Percentiles rank a stretch among this genome's conserved stretches.
Evolutionary conservation across 2,113 vertebrate genomes (phyloP).

Genomic region (Coptodon bakossiorum): DNA sequence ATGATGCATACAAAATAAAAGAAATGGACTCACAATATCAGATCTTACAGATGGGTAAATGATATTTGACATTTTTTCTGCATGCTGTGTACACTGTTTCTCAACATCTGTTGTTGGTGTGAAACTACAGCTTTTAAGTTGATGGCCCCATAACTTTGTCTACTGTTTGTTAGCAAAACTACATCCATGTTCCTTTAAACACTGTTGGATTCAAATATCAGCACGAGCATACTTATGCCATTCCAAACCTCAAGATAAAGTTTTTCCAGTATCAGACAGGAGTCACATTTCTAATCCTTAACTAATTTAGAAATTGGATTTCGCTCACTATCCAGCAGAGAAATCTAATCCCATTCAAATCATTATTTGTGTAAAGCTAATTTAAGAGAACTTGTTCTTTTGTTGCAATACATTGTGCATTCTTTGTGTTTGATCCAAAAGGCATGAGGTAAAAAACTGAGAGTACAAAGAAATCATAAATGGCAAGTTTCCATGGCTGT

Average conservation of each 20-base stretch:
- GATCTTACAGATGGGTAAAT: background rate
- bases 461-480: background rate
- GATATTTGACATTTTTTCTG: background rate
- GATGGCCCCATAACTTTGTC: rapidly evolving
- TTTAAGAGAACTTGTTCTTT: background rate
- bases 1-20: background rate
- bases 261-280: background rate
- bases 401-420: background rate
- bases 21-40: background rate
- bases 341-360: background rate
- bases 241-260: background rate
- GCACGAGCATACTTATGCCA: background rate
- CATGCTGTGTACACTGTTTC: background rate
- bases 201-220: background rate
- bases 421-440: background rate
- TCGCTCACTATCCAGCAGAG: rapidly evolving
- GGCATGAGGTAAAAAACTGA: background rate
- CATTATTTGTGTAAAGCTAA: background rate
- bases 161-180: background rate
- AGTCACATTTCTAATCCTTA: background rate
- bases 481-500: background rate
- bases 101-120: background rate
- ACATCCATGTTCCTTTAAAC: background rate
- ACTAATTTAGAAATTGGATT: background rate
- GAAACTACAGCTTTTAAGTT: background rate